Conservation (phyloP, 2,113 vertebrate species). For the Glareola pratincola region DNA sequence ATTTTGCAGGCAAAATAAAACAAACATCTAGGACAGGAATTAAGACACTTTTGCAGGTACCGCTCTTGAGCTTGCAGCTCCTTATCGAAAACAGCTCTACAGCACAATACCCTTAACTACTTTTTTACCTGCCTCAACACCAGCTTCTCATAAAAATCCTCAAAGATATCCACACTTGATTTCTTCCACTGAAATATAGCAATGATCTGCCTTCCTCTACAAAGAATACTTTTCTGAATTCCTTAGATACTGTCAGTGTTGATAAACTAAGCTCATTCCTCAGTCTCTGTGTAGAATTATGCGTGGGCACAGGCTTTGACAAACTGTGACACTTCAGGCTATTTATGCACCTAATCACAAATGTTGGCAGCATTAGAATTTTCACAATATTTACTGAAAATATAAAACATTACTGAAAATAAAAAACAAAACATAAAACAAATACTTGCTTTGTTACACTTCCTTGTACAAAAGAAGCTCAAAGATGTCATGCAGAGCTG, state of each 20-base stretch:
- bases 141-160: background rate
- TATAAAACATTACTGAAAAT: background rate
- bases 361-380: background rate
- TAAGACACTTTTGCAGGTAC: background rate
- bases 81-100: accelerated
- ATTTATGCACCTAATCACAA: background rate
- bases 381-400: background rate
- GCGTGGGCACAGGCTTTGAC: background rate
- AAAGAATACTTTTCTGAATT: background rate
- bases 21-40: background rate
- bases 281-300: background rate
- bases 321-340: background rate
- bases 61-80: background rate
- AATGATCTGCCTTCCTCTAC: background rate
- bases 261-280: background rate
- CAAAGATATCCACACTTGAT: background rate
- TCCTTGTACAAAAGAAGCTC: background rate
- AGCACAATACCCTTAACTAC: background rate
- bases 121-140: background rate
- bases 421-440: slow-evolving; percentile 10
- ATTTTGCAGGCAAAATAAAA: background rate
- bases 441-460: slow-evolving; percentile 4
- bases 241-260: background rate
- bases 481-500: slow-evolving; percentile 5
- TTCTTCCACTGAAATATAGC: background rate